phyloP scores from a whole-genome alignment of 2,888 invertebrate genomes.

The Nemotelus nigrinus region DNA sequence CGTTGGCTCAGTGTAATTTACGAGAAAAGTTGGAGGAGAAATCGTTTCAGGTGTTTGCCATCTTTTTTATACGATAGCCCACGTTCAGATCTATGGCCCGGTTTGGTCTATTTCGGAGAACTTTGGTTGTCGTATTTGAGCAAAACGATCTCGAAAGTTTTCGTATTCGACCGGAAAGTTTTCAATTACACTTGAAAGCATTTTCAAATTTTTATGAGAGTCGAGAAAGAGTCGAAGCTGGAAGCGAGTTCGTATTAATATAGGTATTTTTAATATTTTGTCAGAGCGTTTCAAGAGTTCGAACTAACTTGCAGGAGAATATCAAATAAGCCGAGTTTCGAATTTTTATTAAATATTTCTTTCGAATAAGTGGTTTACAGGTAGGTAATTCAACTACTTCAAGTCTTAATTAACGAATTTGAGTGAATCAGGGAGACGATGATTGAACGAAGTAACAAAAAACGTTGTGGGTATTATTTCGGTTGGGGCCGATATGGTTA shows the following conservation, averaged over 20 bases:
- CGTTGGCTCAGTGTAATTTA: background rate
- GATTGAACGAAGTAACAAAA: no score
- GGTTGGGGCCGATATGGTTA: no score
- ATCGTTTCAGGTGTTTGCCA: constrained; percentile 11
- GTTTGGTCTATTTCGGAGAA: background rate
- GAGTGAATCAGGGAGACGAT: no score
- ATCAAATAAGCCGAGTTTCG: no score
- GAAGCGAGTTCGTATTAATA: constrained; percentile 22
- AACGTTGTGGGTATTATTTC: no score
- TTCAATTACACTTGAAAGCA: constrained; percentile 34
- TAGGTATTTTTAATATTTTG: no score
- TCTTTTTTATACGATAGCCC: background rate
- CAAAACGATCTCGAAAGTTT: constrained; percentile 21
- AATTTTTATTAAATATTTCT: no score
- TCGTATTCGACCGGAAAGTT: constrained; percentile 18
- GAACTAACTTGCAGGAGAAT: no score
- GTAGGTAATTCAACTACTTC: no score
- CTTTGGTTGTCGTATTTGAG: background rate
- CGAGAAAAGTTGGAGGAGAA: constrained; percentile 1
- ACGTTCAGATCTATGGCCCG: background rate
- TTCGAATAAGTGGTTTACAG: no score
- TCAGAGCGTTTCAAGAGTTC: no score
- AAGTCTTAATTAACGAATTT: no score
- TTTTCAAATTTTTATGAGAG: constrained; percentile 21
- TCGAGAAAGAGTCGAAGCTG: background rate